Evolutionary conservation across 2,888 invertebrate genomes (phyloP).

Genomic region (Odontocolon sp.): DNA sequence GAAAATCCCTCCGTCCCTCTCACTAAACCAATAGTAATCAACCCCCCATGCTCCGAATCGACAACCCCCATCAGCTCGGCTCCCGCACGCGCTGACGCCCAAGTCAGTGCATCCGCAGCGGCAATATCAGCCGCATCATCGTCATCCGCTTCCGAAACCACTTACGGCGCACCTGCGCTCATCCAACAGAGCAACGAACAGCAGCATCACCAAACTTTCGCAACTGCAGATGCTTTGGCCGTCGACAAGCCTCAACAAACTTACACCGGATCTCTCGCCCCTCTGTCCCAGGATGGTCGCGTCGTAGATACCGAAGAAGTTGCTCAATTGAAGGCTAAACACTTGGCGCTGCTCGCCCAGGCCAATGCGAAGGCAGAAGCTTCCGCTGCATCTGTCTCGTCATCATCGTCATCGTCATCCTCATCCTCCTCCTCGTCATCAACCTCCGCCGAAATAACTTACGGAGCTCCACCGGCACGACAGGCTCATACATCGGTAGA

Average conservation of each 20-base stretch:
- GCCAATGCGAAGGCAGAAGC: constrained; percentile 77
- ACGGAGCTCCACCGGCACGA: not conserved
- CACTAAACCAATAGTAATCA: too few species aligned
- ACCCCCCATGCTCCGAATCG: too few species aligned
- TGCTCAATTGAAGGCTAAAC: constrained; percentile 70
- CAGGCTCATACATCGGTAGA: not conserved
- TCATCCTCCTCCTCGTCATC: not conserved
- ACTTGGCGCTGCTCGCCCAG: constrained; percentile 64
- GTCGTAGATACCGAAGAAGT: constrained; percentile 63
- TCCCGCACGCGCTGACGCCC: too few species aligned
- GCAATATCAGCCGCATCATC: too few species aligned
- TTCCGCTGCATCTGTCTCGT: constrained; percentile 4
- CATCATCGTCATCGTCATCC: constrained; percentile 12
- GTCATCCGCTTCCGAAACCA: not conserved
- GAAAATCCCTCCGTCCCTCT: too few species aligned
- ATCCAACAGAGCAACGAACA: too few species aligned
- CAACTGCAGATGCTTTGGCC: not conserved
- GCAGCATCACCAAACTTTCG: not conserved
- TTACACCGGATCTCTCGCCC: not conserved
- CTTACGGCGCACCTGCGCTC: not conserved
- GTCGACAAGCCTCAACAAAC: not conserved
- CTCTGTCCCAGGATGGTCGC: constrained; percentile 27
- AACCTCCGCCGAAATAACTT: not conserved
- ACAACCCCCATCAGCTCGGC: too few species aligned
- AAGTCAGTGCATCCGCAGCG: too few species aligned